These are phyloP conservation scores for Notamacropus eugenii DNA, from an alignment of 2,797 vertebrate species.

Conservation along the genomic window DNA sequence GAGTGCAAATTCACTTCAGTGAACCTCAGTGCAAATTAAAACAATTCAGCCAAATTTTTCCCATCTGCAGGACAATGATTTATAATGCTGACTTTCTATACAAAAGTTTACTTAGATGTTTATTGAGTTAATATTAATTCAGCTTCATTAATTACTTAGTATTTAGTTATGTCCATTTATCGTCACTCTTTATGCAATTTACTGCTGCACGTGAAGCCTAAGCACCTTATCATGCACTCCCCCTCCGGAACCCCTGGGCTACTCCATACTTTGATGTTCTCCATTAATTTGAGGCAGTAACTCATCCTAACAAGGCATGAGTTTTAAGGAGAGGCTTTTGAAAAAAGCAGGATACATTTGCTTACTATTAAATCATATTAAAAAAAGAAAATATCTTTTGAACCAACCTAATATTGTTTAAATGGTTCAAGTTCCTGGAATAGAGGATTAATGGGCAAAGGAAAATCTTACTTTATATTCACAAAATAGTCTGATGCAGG, in stretches of 20 bases:
- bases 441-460: neutral
- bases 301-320: neutral
- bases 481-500: neutral
- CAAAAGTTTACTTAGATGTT: neutral
- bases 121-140: neutral
- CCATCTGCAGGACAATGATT: neutral
- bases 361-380: neutral
- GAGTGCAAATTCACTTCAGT: too few relatives aligned
- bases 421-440: neutral
- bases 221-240: neutral
- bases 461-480: neutral
- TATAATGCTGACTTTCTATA: neutral
- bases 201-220: neutral
- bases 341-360: neutral
- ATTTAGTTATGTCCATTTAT: neutral
- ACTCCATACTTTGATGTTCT: neutral
- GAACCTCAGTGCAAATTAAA: neutral
- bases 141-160: neutral
- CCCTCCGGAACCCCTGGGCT: neutral
- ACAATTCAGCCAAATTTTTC: neutral
- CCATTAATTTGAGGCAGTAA: neutral
- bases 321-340: neutral
- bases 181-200: neutral
- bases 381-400: neutral
- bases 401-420: neutral